Base-by-base conservation (phyloP, 2,888 invertebrate genomes). In the Deroplatys truncata region DNA sequence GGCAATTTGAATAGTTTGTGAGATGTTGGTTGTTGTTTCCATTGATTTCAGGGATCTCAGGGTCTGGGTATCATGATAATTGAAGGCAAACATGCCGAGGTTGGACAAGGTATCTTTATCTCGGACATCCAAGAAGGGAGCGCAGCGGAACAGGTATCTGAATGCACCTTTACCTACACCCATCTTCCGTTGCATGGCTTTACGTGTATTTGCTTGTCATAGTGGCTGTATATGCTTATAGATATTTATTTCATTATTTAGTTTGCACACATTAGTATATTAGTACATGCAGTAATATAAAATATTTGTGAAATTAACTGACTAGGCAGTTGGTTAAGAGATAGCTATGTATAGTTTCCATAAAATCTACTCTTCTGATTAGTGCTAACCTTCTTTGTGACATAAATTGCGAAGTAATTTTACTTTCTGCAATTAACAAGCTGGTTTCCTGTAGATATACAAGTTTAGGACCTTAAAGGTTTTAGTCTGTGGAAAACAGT, bases 31-130 rank as follows among this genome's bases (percentile, higher is more conserved):
- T 82, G 56, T 72, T 89, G 85, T 89, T 85, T 91, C 86, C 90
- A 89, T 91, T 91, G 90, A 91, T 91, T 92, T 91, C 95, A 97
- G 97, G 97, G 96, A 92, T 95, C 95, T 90, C 96, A 97, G 91
- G 97, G 98, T 90, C 94, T 98, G 91, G 98, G 98, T 91, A 97
- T 98, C 92, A 98, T 98, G 98, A 98, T 98, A 92, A 98, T 98
- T 93, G 98, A 98, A 93, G 98, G 98, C 90, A 97, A 98, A 91
- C 98, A 98, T 94, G 97, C 97, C 86, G 98, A 98, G 93, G 97
- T 98, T 82, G 98, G 98, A 35, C 96, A 97, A 92, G 98, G 98
- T 90, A 98, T 98, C 93, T 98, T 98, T 94, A 97, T 98, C 92
- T 98, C 98, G 8, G 98, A 98, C 93, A 96, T 98, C 90, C 98